A percentile compares a stretch with the other conserved stretches of the same genome.
These are phyloP conservation scores for Danaus plexippus DNA, from an alignment of 1,140 invertebrate genomes.

Conservation along the genomic window DNA sequence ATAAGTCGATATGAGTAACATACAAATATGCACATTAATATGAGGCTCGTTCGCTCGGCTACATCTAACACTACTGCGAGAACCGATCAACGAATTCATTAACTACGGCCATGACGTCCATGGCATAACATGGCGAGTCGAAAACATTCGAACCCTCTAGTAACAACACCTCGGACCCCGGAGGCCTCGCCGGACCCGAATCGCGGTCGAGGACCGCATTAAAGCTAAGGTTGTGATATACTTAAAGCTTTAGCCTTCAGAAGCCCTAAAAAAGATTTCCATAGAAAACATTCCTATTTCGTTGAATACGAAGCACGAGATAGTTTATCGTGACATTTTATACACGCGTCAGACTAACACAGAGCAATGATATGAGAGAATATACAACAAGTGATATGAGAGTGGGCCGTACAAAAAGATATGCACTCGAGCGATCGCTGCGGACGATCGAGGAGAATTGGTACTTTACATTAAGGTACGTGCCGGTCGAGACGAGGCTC, in stretches of 20 bases:
- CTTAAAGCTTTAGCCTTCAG: slow-evolving; percentile 52
- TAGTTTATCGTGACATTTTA: slow-evolving; percentile 45
- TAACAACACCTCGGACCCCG: slow-evolving; percentile 53
- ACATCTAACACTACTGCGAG: slow-evolving; percentile 59
- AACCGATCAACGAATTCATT: slow-evolving; percentile 57
- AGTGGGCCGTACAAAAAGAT: slow-evolving; percentile 68
- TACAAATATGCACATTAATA: slow-evolving; percentile 54
- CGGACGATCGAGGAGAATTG: slow-evolving; percentile 48
- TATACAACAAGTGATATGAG: slow-evolving; percentile 69
- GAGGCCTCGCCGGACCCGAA: slow-evolving; percentile 31
- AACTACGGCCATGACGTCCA: slow-evolving; percentile 43
- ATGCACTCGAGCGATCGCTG: slow-evolving; percentile 65
- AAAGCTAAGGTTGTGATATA: slow-evolving; percentile 61
- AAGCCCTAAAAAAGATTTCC: slow-evolving; percentile 25
- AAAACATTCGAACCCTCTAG: slow-evolving; percentile 36
- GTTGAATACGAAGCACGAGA: slow-evolving; percentile 20
- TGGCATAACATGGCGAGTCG: slow-evolving; percentile 46
- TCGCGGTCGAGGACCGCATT: slow-evolving; percentile 44
- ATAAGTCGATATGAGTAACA: slow-evolving; percentile 62
- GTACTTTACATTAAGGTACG: slow-evolving; percentile 58
- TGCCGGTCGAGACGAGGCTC: slow-evolving; percentile 46
- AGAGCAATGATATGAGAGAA: slow-evolving; percentile 65
- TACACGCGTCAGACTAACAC: slow-evolving; percentile 49
- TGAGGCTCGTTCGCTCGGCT: slow-evolving; percentile 58
- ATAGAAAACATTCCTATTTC: neutral